Conservation (phyloP, 2,888 invertebrate species). For the Brenthis ino region DNA sequence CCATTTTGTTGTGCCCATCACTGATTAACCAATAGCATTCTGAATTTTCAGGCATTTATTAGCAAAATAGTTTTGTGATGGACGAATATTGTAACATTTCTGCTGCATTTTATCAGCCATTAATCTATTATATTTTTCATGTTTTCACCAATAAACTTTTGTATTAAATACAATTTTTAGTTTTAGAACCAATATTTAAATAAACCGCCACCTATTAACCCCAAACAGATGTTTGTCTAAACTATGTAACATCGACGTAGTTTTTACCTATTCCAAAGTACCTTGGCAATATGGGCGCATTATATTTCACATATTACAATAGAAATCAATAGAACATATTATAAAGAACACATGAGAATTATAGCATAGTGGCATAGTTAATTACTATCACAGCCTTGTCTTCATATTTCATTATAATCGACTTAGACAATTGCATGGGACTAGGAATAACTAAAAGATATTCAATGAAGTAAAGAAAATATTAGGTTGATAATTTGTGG, state of each 20-base stretch:
- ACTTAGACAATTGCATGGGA: too few relatives aligned
- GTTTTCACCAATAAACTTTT: slow-evolving; percentile 83
- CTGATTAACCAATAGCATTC: slow-evolving; percentile 70
- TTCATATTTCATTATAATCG: too few relatives aligned
- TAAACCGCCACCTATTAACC: slow-evolving; percentile 79
- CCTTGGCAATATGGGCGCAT: slow-evolving; percentile 25
- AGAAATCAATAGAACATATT: neutral
- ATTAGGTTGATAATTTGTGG: too few relatives aligned
- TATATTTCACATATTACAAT: slow-evolving; percentile 8
- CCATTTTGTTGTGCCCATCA: slow-evolving; percentile 79
- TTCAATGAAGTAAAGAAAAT: too few relatives aligned
- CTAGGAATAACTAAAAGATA: too few relatives aligned
- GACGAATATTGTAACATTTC: slow-evolving; percentile 81
- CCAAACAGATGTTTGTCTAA: slow-evolving; percentile 68
- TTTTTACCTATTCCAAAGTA: slow-evolving; percentile 37
- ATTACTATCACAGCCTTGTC: too few relatives aligned
- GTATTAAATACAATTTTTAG: slow-evolving; percentile 83
- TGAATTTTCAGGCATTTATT: slow-evolving; percentile 81
- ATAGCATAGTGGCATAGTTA: too few relatives aligned
- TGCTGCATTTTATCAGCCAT: slow-evolving; percentile 83
- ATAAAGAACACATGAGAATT: neutral
- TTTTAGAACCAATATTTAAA: slow-evolving; percentile 81
- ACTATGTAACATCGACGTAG: slow-evolving; percentile 41
- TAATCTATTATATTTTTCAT: slow-evolving; percentile 83
- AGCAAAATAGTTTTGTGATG: slow-evolving; percentile 79